Evolutionary conservation across 2,888 invertebrate species (phyloP), one percentile per base, ranked within the genome.

Genomic region (Ryuthela nishihirai): DNA sequence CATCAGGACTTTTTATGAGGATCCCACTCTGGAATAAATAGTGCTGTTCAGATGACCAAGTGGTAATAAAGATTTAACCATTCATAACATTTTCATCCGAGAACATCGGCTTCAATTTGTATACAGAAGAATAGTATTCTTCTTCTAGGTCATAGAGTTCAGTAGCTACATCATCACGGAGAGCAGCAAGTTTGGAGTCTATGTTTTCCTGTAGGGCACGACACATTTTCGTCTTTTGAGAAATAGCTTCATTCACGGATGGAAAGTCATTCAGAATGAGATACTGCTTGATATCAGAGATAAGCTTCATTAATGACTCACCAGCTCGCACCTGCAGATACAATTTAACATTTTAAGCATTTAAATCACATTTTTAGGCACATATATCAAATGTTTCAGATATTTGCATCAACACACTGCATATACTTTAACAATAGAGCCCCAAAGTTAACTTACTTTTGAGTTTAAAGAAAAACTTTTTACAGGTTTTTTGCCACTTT

Each of bases 261-360:
- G 94, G 94, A 73, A 99, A 99, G 76, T 99, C 98, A 74, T 98
- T 98, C 18, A 99, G 80, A 69, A 98, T 95, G 39, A 98, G 79
- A 75, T 97, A 99, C 72, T 99, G 97, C 72, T 98, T 98, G 63
- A 99, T 90, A 73, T 98, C 97, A 0, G 95, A 92, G 0, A 97
- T 94, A 24, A 99, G 78, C 75, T 97, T 97, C 88, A 95, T 91
- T 21, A 99, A 75, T 0, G 95, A 94, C 78, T 98, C 97, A 1
- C 93, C 94, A 55, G 98, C 97, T 69, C 97, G 80, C 1, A 95
- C 94, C 80, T 76, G 78, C 9, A 68, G 66, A 39, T 26, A 15
- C 18, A 20, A n/a, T n/a, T n/a, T n/a, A n/a, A n/a, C n/a, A n/a
- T n/a, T n/a, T n/a, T n/a, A n/a, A n/a, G n/a, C n/a, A n/a, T n/a